A percentile compares a stretch with the other conserved stretches of the same genome.
Evolutionary conservation across 2,113 vertebrate species (phyloP).

Genomic region (Atlantisia rogersi): DNA sequence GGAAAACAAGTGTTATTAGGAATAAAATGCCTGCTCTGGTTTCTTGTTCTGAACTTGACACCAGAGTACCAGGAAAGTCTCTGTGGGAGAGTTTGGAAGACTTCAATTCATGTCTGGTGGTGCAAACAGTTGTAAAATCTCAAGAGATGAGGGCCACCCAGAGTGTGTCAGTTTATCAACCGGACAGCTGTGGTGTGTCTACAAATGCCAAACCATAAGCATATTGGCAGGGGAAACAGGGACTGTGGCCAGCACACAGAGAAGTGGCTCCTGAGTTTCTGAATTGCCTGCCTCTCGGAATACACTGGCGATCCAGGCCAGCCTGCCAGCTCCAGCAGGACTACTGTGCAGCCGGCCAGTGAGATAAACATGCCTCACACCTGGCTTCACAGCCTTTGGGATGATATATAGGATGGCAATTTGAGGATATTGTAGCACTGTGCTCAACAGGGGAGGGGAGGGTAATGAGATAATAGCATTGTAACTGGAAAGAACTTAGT

Average conservation of each 20-base stretch:
- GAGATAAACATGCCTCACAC: background rate
- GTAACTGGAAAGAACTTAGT: background rate
- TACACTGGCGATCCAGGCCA: background rate
- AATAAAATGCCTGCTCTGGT: background rate
- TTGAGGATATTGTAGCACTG: background rate
- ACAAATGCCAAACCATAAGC: slow-evolving; percentile 74
- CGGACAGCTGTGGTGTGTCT: slow-evolving; percentile 69
- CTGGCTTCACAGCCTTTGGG: background rate
- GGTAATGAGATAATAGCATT: background rate
- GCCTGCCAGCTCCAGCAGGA: background rate
- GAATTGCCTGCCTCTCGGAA: slow-evolving; percentile 55
- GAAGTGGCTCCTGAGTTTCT: slow-evolving; percentile 70
- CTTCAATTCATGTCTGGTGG: slow-evolving; percentile 32
- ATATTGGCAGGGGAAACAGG: slow-evolving; percentile 59
- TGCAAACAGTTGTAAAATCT: slow-evolving; percentile 71
- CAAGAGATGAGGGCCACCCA: slow-evolving; percentile 71
- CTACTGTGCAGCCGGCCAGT: slow-evolving; percentile 5
- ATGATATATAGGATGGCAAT: background rate
- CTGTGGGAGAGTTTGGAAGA: slow-evolving; percentile 64
- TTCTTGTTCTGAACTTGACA: slow-evolving; percentile 51
- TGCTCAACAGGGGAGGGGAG: background rate
- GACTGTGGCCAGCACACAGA: slow-evolving; percentile 57
- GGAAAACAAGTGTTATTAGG: slow-evolving; percentile 30
- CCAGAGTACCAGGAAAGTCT: slow-evolving; percentile 50
- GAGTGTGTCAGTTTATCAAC: slow-evolving; percentile 72